A percentile compares a stretch with the other conserved stretches of the same genome.
Evolutionary conservation across 2,113 vertebrate species (phyloP).

Genomic region (Odontophorus gujanensis): DNA sequence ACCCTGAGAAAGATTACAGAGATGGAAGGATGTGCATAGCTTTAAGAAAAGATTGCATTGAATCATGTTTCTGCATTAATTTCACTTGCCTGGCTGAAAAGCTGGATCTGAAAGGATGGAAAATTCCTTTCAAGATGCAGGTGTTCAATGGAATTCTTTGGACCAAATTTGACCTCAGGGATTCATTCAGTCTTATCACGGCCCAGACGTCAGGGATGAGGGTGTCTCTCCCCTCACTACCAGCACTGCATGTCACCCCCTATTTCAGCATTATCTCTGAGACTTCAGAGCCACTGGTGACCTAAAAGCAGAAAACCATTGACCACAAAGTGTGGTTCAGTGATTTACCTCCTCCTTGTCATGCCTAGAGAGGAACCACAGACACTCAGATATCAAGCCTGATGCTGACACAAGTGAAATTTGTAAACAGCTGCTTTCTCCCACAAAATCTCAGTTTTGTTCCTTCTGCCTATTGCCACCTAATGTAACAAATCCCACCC

Average conservation of each 20-base stretch:
- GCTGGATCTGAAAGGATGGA: conserved; percentile 54
- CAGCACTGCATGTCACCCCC: not conserved
- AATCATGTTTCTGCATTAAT: conserved; percentile 32
- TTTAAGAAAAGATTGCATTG: conserved; percentile 4
- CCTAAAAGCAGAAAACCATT: conserved; percentile 43
- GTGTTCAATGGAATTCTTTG: conserved; percentile 40
- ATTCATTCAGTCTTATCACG: conserved; percentile 23
- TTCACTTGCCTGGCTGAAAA: conserved; percentile 58
- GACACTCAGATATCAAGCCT: not conserved
- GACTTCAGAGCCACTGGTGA: conserved; percentile 27
- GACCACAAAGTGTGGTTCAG: conserved; percentile 39
- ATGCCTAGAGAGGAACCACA: not conserved
- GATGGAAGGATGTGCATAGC: not conserved
- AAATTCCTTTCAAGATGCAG: conserved; percentile 60
- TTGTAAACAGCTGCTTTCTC: not conserved
- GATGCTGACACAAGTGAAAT: not conserved
- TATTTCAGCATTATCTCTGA: conserved; percentile 46
- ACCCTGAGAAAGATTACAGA: not conserved
- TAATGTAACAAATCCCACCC: not conserved
- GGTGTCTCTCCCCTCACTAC: not conserved
- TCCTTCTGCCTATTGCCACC: not conserved
- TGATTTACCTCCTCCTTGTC: conserved; percentile 49
- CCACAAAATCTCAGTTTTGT: not conserved
- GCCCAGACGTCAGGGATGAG: conserved; percentile 14
- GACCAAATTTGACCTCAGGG: conserved; percentile 53